Conservation (phyloP, 37 sponge, comb jelly and placozoan genomes). For the Petrosia ficiformis region DNA sequence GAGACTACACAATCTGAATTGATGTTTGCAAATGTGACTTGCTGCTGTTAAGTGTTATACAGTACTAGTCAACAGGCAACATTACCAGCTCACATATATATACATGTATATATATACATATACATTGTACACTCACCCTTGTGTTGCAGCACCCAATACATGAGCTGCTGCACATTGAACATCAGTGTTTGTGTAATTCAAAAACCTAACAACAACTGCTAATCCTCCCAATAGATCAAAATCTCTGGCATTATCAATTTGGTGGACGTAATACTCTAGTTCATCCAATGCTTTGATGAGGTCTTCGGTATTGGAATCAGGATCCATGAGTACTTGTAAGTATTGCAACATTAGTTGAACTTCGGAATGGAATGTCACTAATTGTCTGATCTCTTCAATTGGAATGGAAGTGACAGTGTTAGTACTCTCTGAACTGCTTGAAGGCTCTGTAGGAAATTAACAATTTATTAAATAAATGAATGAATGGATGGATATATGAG, state of each 20-base stretch:
- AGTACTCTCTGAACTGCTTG: too few species aligned
- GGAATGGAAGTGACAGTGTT: too few species aligned
- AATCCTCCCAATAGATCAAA: conserved; percentile 71
- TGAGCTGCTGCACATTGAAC: conserved; percentile 62
- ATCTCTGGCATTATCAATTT: conserved; percentile 82
- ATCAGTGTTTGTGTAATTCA: conserved; percentile 62
- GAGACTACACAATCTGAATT: too few species aligned
- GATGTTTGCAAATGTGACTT: too few species aligned
- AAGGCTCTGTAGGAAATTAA: too few species aligned
- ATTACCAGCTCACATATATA: too few species aligned
- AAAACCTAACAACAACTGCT: conserved; percentile 40
- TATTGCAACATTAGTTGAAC: not conserved
- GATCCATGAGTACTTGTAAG: not conserved
- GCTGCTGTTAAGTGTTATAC: not conserved
- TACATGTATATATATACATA: too few species aligned
- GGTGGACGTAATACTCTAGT: conserved; percentile 83
- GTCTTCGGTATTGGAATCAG: conserved; percentile 4
- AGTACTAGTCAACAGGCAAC: not conserved
- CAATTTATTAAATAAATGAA: too few species aligned
- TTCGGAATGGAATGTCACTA: not conserved
- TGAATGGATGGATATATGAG: too few species aligned
- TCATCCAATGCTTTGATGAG: conserved; percentile 51
- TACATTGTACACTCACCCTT: conserved; percentile 67
- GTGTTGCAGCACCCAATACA: conserved; percentile 81
- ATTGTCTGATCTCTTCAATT: not conserved